Evolutionary conservation across 1,140 invertebrate genomes (phyloP), one percentile per base, ranked within the genome.

Genomic region (Dreissena polymorpha): DNA sequence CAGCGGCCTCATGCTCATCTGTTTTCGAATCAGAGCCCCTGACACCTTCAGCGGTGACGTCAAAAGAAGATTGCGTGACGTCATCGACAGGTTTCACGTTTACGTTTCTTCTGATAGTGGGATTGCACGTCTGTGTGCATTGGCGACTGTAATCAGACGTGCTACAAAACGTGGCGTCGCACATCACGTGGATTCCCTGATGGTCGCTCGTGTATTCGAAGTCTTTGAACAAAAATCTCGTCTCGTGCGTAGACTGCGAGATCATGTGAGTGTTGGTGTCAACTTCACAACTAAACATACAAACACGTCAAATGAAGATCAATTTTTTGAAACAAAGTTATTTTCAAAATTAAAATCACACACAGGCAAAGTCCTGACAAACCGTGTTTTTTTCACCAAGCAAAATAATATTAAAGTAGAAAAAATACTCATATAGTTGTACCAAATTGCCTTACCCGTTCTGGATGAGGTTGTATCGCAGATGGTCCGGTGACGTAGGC

Each of bases 221-320:
- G 25, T 86, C 73, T 29, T 83, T 49, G 74, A 86, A 86, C 0
- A 84, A 53, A 55, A 86, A 85, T 23, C 65, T 68, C 49, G 86
- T 86, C 65, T 86, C 86, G 64, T 86, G 86, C 1, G 74, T n/a
- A 12, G 79, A 74, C n/a, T 79, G 78, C 7, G 73, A 85, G 49
- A 86, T 77, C 0, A 85, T 50, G 21, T 78, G 83, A 14, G 83
- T 75, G 21, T 79, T 85, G 16, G 71, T 14, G 68, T 86, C 86
- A 18, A 70, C 64, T 27, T 72, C 73, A 50, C 86, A 86, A 25
- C 49, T 12, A 18, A 18, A 71, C 27, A 25, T 13, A 49, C 29
- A 25, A 39, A 39, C 49, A 71, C 29, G 49, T n/a, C 0, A 49
- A 25, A 49, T n/a, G n/a, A 51, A 5, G 12, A 39, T 23, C 69